A percentile compares a stretch with the other conserved stretches of the same genome.
These are phyloP conservation scores for Labeo rohita DNA, from an alignment of 2,113 vertebrate genomes.

Conservation along the genomic window DNA sequence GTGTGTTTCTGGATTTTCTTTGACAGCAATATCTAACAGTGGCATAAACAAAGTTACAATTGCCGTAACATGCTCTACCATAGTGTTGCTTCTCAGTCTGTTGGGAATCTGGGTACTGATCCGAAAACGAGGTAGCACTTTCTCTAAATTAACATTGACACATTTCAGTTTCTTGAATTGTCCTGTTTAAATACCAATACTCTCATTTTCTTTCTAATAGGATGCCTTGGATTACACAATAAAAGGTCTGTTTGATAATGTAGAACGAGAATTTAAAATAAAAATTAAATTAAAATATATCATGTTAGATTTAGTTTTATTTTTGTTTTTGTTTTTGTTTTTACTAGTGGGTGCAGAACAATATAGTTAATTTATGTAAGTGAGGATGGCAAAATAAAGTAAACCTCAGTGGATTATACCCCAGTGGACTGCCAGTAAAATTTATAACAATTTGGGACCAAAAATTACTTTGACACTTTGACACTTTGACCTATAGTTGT, in stretches of 20 bases:
- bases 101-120: constrained; percentile 16
- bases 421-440: no score
- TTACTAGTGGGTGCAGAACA: no score
- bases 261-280: no score
- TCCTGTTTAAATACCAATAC: neutral
- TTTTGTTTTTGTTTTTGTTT: no score
- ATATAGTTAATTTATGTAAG: no score
- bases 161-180: neutral
- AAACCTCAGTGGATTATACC: no score
- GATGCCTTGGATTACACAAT: neutral
- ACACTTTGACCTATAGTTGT: no score
- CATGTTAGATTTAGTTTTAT: neutral
- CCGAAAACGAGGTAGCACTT: constrained; percentile 30
- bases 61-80: neutral
- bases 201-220: constrained; percentile 15
- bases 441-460: no score
- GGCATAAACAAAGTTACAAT: neutral
- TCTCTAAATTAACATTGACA: neutral
- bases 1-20: constrained; percentile 1
- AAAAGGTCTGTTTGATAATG: constrained; percentile 43
- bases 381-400: no score
- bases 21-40: neutral
- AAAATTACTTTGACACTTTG: no score
- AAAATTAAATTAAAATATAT: neutral
- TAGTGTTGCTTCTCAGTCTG: neutral